phyloP scores from a whole-genome alignment of 2,888 invertebrate species.

The Lamproptera curius region DNA sequence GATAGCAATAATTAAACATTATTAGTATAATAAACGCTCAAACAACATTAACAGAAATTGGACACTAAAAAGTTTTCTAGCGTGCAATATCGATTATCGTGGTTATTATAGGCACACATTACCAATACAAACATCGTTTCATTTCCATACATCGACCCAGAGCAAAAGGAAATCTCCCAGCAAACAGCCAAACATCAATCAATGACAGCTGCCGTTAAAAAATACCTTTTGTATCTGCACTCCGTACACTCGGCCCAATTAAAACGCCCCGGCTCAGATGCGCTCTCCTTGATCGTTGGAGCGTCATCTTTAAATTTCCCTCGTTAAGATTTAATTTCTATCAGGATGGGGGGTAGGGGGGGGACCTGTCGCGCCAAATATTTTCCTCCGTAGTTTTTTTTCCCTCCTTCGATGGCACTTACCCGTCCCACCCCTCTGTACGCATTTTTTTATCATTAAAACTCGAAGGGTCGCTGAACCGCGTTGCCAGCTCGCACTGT shows the following conservation, averaged over 20 bases:
- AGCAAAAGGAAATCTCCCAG: no score
- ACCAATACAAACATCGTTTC: no score
- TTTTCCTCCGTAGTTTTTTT: constrained; percentile 78
- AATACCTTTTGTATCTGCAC: constrained; percentile 35
- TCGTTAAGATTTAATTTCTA: constrained; percentile 79
- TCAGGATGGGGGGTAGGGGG: constrained; percentile 49
- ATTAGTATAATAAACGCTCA: no score
- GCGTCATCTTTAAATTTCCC: constrained; percentile 79
- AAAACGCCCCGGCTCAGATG: constrained; percentile 74
- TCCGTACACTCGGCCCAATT: constrained; percentile 67
- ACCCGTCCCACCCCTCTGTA: constrained; percentile 71
- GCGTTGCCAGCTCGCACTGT: constrained; percentile 70
- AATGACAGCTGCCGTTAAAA: constrained; percentile 33
- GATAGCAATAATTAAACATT: no score
- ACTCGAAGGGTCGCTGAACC: constrained; percentile 75
- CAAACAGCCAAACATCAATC: no score
- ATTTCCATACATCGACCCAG: no score
- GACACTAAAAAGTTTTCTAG: no score
- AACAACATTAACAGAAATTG: no score
- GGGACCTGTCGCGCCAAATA: constrained; percentile 78
- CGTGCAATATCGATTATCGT: no score
- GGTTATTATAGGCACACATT: no score
- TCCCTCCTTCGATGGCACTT: constrained; percentile 77
- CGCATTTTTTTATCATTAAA: constrained; percentile 79
- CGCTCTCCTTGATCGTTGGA: constrained; percentile 76